Conservation (phyloP, 2,888 invertebrate genomes). For the Phania funesta region DNA sequence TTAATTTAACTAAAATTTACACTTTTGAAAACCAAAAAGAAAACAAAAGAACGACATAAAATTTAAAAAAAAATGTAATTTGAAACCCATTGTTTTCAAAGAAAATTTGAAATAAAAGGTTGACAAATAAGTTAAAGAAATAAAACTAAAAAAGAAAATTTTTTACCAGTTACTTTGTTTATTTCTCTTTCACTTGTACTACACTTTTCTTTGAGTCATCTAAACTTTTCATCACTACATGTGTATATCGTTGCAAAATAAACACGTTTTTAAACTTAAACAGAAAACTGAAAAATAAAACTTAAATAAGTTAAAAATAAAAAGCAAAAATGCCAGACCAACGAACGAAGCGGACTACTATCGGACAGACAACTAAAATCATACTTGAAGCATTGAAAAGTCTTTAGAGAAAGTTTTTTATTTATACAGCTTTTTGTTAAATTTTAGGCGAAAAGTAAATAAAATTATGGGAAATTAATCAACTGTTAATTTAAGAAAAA, state of each 20-base stretch:
- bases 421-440: conserved; percentile 36
- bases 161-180: conserved; percentile 18
- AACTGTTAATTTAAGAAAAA: conserved; percentile 11
- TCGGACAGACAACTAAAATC: conserved; percentile 15
- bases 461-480: conserved; percentile 44
- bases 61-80: conserved; percentile 47
- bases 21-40: conserved; percentile 13
- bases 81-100: conserved; percentile 51
- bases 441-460: conserved; percentile 30
- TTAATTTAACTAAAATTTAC: background rate
- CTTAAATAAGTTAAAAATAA: conserved; percentile 25
- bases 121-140: conserved; percentile 56
- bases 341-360: background rate
- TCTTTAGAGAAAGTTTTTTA: conserved; percentile 54
- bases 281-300: conserved; percentile 25
- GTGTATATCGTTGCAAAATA: conserved; percentile 26
- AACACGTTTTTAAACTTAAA: conserved; percentile 54
- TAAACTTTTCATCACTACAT: conserved; percentile 5
- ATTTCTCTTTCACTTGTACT: conserved; percentile 1
- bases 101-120: conserved; percentile 45
- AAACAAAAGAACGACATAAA: conserved; percentile 40
- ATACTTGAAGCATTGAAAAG: conserved; percentile 22
- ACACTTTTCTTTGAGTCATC: conserved; percentile 5
- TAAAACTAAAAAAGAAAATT: conserved; percentile 58
- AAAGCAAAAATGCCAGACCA: conserved; percentile 27